Percentiles rank a stretch among this genome's conserved stretches.
These are phyloP conservation scores for Babylonia areolata DNA, from an alignment of 1,140 invertebrate species.

Conservation along the genomic window DNA sequence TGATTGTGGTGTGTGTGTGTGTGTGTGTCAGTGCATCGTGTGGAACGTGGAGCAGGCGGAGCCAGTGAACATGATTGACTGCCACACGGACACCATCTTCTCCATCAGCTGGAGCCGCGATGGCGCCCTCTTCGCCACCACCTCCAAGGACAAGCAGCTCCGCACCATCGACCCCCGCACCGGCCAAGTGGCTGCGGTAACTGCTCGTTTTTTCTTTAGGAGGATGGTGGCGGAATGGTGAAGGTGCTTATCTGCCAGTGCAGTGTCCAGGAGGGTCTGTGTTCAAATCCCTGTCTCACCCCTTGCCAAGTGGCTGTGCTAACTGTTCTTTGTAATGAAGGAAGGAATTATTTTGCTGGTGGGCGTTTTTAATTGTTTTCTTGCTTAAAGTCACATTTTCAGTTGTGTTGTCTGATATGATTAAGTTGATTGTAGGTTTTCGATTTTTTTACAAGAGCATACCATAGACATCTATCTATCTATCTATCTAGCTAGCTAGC, in stretches of 20 bases:
- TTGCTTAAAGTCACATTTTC: too few relatives aligned
- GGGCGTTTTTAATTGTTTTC: too few relatives aligned
- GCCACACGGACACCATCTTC: slow-evolving; percentile 93
- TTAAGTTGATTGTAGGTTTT: too few relatives aligned
- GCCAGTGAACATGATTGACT: slow-evolving; percentile 89
- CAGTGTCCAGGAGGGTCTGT: too few relatives aligned
- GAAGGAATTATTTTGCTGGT: not conserved
- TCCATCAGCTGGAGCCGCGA: slow-evolving; percentile 94
- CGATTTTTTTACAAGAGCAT: too few relatives aligned
- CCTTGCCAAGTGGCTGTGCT: not conserved
- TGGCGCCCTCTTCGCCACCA: slow-evolving; percentile 92
- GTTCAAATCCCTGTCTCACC: not conserved
- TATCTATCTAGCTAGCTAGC: too few relatives aligned
- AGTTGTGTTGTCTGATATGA: too few relatives aligned
- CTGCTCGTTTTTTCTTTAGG: too few relatives aligned
- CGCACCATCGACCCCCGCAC: slow-evolving; percentile 91
- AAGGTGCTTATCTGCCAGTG: too few relatives aligned
- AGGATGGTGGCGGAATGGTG: slow-evolving; percentile 23
- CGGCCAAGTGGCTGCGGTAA: slow-evolving; percentile 87
- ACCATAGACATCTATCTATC: too few relatives aligned
- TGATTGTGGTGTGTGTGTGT: too few relatives aligned
- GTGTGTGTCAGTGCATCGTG: slow-evolving; percentile 65
- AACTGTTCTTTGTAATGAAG: not conserved
- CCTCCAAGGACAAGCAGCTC: slow-evolving; percentile 94
- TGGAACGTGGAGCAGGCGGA: slow-evolving; percentile 97